Conservation (phyloP, 1,140 invertebrate species). For the Aphaenogaster floridana region DNA sequence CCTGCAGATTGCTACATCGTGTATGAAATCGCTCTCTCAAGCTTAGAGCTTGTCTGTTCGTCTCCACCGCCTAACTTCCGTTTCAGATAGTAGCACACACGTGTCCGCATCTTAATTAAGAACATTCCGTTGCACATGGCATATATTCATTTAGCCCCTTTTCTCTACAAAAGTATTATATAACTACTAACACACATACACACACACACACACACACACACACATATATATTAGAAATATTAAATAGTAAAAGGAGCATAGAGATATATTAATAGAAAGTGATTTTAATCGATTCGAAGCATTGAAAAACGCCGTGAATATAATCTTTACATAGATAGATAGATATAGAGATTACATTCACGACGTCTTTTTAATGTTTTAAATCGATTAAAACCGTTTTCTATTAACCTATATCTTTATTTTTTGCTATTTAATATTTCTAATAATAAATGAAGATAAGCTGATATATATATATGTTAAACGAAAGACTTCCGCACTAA, state of each 20-base stretch:
- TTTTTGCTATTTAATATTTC: background rate
- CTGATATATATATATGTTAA: background rate
- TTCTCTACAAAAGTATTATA: background rate
- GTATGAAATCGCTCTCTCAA: conserved; percentile 58
- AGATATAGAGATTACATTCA: conserved; percentile 25
- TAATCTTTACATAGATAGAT: too few species aligned
- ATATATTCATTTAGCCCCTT: background rate
- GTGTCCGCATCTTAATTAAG: conserved; percentile 65
- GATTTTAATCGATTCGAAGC: too few species aligned
- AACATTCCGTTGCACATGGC: conserved; percentile 23
- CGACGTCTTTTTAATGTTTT: background rate
- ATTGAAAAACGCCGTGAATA: too few species aligned
- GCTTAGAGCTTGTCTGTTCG: conserved; percentile 38
- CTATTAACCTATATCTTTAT: background rate
- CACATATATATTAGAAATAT: too few species aligned
- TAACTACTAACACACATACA: background rate
- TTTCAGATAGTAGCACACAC: conserved; percentile 49
- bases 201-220: background rate
- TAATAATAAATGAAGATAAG: background rate
- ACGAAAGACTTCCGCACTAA: background rate
- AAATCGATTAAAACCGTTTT: background rate
- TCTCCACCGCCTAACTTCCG: conserved; percentile 25
- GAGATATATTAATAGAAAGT: too few species aligned
- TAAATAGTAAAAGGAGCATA: too few species aligned
- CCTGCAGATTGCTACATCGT: conserved; percentile 60